Evolutionary conservation across 1,140 invertebrate genomes (phyloP), one percentile per base, ranked within the genome.

Genomic region (Tetraneura akinire): DNA sequence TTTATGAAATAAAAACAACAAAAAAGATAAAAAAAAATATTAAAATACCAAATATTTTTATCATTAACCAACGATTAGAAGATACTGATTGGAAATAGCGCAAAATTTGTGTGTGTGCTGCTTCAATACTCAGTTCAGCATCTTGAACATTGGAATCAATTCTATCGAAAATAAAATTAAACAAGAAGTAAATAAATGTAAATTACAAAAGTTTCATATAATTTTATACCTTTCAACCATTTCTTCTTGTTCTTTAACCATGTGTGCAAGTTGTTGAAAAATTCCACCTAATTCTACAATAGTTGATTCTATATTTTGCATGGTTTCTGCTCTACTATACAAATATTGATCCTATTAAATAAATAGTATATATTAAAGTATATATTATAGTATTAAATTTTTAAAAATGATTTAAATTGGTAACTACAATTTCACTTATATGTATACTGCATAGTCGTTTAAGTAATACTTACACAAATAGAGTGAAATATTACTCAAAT

Each of bases 21-120:
- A 99, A 99, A 85, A 99, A 96, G 85, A 99, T 93, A 86, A 99
- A 99, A 89, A 99, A 99, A 85, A 99, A 93, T 89, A 99, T 97
- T 37, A 99, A 88, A 73, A 99, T 94, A 78, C 92, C 97, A 88
- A 99, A 99, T 81, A 99, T 93, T 90, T 99, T 99, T 83, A 99
- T 94, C 96, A 99, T 99, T 14, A 99, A 89, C 94, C 97, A 99
- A 83, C 98, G 90, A 88, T 99, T 99, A 60, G 94, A 96, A 14
- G 96, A 95, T 23, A 99, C 94, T 26, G 94, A 96, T 86, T 96
- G 95, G 86, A 99, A 99, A 88, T 99, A 99, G 87, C 95, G 98
- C 80, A 99, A 87, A 82, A 99, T 96, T 88, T 99, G 96, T 23
- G 92, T 89, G 85, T 99, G 98, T 23, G 97, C 98, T 68, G 96